Conservation (phyloP, 2,888 invertebrate species). For the Agonopterix arenella region DNA sequence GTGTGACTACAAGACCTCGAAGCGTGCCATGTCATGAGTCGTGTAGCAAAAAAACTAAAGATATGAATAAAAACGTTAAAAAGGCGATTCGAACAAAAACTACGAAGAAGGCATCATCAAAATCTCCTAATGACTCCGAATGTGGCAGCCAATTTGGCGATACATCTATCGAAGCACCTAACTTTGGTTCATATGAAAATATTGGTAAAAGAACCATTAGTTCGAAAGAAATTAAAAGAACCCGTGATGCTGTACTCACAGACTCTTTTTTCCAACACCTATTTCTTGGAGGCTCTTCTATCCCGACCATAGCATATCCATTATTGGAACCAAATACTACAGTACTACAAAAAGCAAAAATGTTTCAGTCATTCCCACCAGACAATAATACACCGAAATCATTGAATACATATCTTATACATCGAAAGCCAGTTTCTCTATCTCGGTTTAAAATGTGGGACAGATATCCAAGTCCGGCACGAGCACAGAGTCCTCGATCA, state of each 20-base stretch:
- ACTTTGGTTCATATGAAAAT: slow-evolving; percentile 44
- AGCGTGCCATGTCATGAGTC: slow-evolving; percentile 54
- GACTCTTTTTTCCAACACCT: slow-evolving; percentile 84
- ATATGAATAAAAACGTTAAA: slow-evolving; percentile 31
- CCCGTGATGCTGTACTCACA: slow-evolving; percentile 77
- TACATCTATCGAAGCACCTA: slow-evolving; percentile 51
- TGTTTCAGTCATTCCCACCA: slow-evolving; percentile 78
- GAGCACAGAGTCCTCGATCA: slow-evolving; percentile 76
- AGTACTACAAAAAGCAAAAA: slow-evolving; percentile 82
- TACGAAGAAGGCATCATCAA: slow-evolving; percentile 26
- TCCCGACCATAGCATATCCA: slow-evolving; percentile 30
- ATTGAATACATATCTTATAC: slow-evolving; percentile 80
- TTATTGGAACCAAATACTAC: slow-evolving; percentile 67
- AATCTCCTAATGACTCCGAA: slow-evolving; percentile 36
- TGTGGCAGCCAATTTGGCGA: slow-evolving; percentile 53
- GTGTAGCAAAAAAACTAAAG: slow-evolving; percentile 52
- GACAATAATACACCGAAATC: slow-evolving; percentile 74
- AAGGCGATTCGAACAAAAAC: slow-evolving; percentile 35
- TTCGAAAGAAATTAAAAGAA: slow-evolving; percentile 70
- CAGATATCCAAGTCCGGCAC: slow-evolving; percentile 61
- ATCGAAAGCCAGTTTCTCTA: slow-evolving; percentile 83
- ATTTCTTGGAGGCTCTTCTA: slow-evolving; percentile 72
- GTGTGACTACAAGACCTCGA: slow-evolving; percentile 40
- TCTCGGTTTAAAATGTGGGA: slow-evolving; percentile 84
- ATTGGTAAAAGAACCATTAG: slow-evolving; percentile 28